Percentiles rank a stretch among this genome's conserved stretches.
Evolutionary conservation across 2,888 invertebrate species (phyloP).

Genomic region (Heliconius ethilla): DNA sequence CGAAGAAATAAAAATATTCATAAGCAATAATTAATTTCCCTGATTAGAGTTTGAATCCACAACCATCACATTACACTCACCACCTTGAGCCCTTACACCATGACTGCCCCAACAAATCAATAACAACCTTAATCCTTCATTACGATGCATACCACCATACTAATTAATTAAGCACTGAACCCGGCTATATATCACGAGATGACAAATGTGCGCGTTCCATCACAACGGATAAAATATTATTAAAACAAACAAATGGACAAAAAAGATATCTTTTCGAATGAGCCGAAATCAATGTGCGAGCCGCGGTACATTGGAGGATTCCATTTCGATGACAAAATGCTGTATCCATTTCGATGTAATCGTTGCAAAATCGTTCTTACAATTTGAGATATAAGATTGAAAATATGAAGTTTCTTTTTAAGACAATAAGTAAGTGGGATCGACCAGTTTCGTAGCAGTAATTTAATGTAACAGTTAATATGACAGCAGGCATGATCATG

Average conservation of each 20-base stretch:
- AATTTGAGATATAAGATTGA: slow-evolving; percentile 33
- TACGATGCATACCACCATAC: slow-evolving; percentile 67
- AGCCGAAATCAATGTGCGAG: slow-evolving; percentile 82
- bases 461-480: slow-evolving; percentile 83
- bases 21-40: too few relatives aligned
- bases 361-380: slow-evolving; percentile 46
- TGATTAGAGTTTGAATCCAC: too few relatives aligned
- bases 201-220: slow-evolving; percentile 81
- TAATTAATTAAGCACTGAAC: slow-evolving; percentile 75
- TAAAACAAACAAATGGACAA: slow-evolving; percentile 82
- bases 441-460: slow-evolving; percentile 74
- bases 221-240: slow-evolving; percentile 81
- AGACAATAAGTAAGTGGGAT: slow-evolving; percentile 70
- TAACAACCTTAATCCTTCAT: slow-evolving; percentile 68
- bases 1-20: too few relatives aligned
- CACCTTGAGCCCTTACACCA: too few relatives aligned
- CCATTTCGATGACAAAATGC: slow-evolving; percentile 48
- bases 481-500: slow-evolving; percentile 80
- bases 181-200: slow-evolving; percentile 75
- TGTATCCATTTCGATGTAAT: slow-evolving; percentile 41
- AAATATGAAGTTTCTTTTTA: slow-evolving; percentile 48
- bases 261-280: slow-evolving; percentile 78
- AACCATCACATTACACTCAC: too few relatives aligned
- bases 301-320: slow-evolving; percentile 68
- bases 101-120: slow-evolving; percentile 45